Evolutionary conservation across 2,113 vertebrate species (phyloP).

Genomic region (Nansenia antarctica): DNA sequence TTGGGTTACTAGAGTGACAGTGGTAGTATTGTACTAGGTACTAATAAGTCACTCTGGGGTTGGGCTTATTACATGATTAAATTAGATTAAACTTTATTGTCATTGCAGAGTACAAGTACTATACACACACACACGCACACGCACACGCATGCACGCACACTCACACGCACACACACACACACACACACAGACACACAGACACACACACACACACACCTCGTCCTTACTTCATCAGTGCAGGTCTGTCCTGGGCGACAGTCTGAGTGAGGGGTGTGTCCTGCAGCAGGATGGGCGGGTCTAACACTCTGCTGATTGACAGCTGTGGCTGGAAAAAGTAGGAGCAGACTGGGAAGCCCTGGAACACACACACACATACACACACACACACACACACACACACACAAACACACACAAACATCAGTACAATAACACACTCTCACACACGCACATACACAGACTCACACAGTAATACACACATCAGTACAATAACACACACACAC

Average conservation of each 20-base stretch:
- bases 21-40: no score
- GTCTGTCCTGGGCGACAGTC: constrained; percentile 62
- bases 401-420: neutral
- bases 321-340: constrained; percentile 91
- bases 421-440: neutral
- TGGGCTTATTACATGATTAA: no score
- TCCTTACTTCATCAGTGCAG: constrained; percentile 87
- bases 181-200: neutral
- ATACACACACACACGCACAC: no score
- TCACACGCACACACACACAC: neutral
- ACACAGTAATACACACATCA: neutral
- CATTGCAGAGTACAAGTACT: no score
- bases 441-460: neutral
- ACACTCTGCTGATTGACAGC: constrained; percentile 82
- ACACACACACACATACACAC: constrained; percentile 4
- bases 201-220: neutral
- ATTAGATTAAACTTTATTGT: no score
- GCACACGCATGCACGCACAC: neutral
- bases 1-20: no score
- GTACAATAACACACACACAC: neutral
- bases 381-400: neutral
- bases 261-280: constrained; percentile 66
- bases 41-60: no score
- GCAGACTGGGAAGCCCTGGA: constrained; percentile 87
- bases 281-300: constrained; percentile 80